Base-by-base conservation (phyloP, 2,797 vertebrate species). In the Spinibarbus caldwelli region DNA sequence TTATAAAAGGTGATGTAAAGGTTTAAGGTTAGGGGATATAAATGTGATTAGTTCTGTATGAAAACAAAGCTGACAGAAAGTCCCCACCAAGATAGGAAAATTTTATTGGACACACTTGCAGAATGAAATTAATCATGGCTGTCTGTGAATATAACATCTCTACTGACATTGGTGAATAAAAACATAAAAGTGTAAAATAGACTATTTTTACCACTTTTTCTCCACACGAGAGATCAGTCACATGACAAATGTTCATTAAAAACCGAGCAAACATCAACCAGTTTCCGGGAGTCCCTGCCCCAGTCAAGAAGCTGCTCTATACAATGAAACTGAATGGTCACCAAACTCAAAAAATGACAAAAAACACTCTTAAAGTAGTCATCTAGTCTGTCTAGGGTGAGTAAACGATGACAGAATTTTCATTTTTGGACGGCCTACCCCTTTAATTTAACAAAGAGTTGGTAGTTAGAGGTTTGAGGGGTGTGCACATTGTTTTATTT, bases 401-500 rank as follows among this genome's bases (percentile, higher is more conserved):
- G 64, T 54, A 59, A 75, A 76, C 10, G 2, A 7, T 29, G n/a
- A 76, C 29, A 38, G 29, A 52, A 38, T 64, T 15, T 47, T 47
- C 1, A 47, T 45, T 83, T 66, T 36, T 43, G 21, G 26, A 41
- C 23, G 15, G 47, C 62, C 29, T 62, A 21, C 36, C 43, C 15
- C 67, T 64, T 72, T 72, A 45, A 79, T 72, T 80, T 72, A 49
- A 70, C 57, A 64, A 78, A 43, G 26, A 17, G 38, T 71, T 64
- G 31, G 62, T 80, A 89, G 84, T 82, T 84, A 47, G 78, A 83
- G 23, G 34, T 52, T 64, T 73, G 43, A 36, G 14, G 45, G 70
- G 81, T 54, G 67, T 52, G 62, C 19, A 66, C 66, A 72, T 81
- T 86, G 83, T 85, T 87, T 84, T 45, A 81, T 72, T 83, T 83